Conservation (phyloP, 2,113 vertebrate genomes). For the Coturnix japonica region DNA sequence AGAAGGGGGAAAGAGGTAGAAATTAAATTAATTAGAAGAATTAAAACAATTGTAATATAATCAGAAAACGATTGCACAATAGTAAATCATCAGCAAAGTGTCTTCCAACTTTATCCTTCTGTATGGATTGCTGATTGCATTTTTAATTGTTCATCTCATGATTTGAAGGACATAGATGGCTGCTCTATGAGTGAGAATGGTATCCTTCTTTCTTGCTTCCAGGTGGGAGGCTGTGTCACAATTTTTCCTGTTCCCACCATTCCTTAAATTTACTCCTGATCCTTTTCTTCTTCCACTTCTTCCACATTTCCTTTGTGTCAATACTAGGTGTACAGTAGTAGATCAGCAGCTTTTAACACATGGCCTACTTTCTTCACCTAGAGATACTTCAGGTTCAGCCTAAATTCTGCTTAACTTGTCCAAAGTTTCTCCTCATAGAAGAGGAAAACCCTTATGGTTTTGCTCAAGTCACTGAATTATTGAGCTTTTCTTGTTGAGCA, state of each 20-base stretch:
- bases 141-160: neutral
- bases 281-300: neutral
- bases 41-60: neutral
- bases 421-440: neutral
- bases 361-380: neutral
- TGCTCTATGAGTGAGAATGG: neutral
- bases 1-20: neutral
- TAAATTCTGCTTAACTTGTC: neutral
- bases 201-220: neutral
- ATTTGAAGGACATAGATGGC: neutral
- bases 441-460: neutral
- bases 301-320: neutral
- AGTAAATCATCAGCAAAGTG: neutral
- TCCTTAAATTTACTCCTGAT: neutral
- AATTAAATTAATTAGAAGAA: neutral
- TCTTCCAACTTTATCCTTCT: neutral
- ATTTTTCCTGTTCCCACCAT: neutral
- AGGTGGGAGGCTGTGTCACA: neutral
- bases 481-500: neutral
- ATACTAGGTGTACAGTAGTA: neutral
- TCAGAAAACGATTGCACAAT: neutral
- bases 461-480: neutral
- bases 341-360: neutral
- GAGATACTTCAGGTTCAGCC: neutral
- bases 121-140: neutral